Percentiles rank a stretch among this genome's conserved stretches.
These are phyloP conservation scores for Lottia scabra DNA, from an alignment of 2,888 invertebrate genomes.

Conservation along the genomic window DNA sequence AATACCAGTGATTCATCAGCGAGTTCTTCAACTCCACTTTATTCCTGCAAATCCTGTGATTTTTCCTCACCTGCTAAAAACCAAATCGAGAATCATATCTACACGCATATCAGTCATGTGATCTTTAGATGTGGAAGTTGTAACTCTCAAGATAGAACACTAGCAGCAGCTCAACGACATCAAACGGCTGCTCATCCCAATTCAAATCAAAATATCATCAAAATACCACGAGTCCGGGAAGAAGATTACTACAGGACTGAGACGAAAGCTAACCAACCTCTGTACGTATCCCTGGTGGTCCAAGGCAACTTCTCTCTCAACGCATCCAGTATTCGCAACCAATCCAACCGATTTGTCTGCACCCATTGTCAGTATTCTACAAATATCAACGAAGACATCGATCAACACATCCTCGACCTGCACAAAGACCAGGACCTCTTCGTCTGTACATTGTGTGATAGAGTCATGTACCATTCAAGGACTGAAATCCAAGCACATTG, in stretches of 20 bases:
- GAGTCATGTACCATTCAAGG: conserved; percentile 24
- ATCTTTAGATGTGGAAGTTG: conserved; percentile 42
- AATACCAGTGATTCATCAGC: neutral
- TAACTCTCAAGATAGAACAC: conserved; percentile 33
- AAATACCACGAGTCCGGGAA: conserved; percentile 36
- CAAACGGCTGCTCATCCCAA: conserved; percentile 34
- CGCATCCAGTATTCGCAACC: conserved; percentile 5
- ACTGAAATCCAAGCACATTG: conserved; percentile 38
- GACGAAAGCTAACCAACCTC: conserved; percentile 18
- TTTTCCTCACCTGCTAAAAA: conserved; percentile 32
- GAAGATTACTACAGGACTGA: conserved; percentile 28
- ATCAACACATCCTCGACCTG: conserved; percentile 40
- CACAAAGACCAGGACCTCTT: conserved; percentile 42
- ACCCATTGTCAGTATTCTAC: conserved; percentile 47
- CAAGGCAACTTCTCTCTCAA: conserved; percentile 27
- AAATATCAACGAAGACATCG: conserved; percentile 37
- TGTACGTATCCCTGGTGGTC: conserved; percentile 34
- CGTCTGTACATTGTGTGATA: conserved; percentile 50
- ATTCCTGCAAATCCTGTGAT: conserved; percentile 37
- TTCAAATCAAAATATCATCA: conserved; percentile 36
- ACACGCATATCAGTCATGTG: conserved; percentile 40
- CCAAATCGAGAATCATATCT: conserved; percentile 41
- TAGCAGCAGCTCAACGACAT: conserved; percentile 37
- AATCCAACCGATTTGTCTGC: conserved; percentile 39
- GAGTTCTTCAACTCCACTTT: neutral